Conservation (phyloP, 2,797 vertebrate species). For the Myotis vivesi region DNA sequence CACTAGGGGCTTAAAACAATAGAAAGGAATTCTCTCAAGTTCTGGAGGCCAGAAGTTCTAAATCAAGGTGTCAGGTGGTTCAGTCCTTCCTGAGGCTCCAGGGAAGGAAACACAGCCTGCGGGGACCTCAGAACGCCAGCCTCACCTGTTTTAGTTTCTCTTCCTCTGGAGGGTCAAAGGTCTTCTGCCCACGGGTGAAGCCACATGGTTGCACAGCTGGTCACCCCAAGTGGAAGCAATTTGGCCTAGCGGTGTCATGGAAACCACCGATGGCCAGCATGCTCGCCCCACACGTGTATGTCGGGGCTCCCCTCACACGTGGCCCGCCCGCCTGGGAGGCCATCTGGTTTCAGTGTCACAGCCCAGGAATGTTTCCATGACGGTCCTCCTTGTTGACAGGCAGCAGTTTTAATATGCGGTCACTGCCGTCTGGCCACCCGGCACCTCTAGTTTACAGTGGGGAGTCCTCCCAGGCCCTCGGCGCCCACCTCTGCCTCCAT, state of each 20-base stretch:
- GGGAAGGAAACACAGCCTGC: background rate
- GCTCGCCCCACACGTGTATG: accelerated
- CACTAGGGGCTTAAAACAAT: background rate
- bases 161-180: background rate
- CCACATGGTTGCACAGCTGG: background rate
- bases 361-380: conserved; percentile 74
- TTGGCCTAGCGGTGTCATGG: background rate
- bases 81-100: background rate
- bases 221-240: background rate
- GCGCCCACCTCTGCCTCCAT: conserved; percentile 68
- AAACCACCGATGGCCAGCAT: accelerated
- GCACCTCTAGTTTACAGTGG: conserved; percentile 70
- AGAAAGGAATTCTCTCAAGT: background rate
- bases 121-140: background rate
- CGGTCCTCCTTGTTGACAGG: conserved; percentile 76
- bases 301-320: background rate
- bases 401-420: conserved; percentile 82
- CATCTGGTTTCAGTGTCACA: conserved; percentile 78
- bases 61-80: background rate
- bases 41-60: background rate
- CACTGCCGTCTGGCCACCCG: conserved; percentile 79
- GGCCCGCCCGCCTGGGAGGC: background rate
- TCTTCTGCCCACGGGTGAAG: accelerated
- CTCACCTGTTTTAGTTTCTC: background rate
- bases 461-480: conserved; percentile 74